These are phyloP conservation scores for Subanguina moxae DNA, from an alignment of 1,140 invertebrate genomes.

Conservation along the genomic window DNA sequence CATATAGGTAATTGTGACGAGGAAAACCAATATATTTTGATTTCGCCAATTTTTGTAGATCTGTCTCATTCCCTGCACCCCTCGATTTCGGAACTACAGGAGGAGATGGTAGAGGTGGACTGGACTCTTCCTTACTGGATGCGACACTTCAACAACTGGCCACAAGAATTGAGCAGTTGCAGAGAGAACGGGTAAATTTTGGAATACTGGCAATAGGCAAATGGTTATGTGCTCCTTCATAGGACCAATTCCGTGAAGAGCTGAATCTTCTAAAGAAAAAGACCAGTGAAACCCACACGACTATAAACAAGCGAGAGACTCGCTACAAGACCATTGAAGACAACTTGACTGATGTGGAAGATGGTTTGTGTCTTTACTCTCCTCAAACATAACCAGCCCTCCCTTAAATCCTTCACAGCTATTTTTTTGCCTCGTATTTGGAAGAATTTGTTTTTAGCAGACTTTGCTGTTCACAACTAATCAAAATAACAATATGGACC, in stretches of 20 bases:
- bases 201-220: neutral
- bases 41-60: constrained; percentile 37
- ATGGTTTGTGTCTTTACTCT: constrained; percentile 47
- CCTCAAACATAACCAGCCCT: too few species aligned
- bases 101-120: constrained; percentile 29
- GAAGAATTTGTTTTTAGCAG: too few species aligned
- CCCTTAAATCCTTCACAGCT: too few species aligned
- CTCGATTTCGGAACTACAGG: constrained; percentile 35
- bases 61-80: constrained; percentile 49
- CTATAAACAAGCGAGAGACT: constrained; percentile 55
- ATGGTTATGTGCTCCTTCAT: neutral
- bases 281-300: constrained; percentile 53
- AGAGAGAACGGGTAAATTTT: constrained; percentile 48
- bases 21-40: constrained; percentile 10
- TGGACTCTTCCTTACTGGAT: constrained; percentile 41
- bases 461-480: too few species aligned
- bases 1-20: too few species aligned
- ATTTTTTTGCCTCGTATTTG: too few species aligned
- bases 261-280: constrained; percentile 56
- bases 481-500: too few species aligned
- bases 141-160: constrained; percentile 48
- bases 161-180: constrained; percentile 49
- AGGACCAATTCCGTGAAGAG: constrained; percentile 56
- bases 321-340: constrained; percentile 56
- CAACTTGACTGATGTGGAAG: constrained; percentile 50